A percentile compares a stretch with the other conserved stretches of the same genome.
phyloP scores from a whole-genome alignment of 2,113 vertebrate species.

The Chauna torquata region DNA sequence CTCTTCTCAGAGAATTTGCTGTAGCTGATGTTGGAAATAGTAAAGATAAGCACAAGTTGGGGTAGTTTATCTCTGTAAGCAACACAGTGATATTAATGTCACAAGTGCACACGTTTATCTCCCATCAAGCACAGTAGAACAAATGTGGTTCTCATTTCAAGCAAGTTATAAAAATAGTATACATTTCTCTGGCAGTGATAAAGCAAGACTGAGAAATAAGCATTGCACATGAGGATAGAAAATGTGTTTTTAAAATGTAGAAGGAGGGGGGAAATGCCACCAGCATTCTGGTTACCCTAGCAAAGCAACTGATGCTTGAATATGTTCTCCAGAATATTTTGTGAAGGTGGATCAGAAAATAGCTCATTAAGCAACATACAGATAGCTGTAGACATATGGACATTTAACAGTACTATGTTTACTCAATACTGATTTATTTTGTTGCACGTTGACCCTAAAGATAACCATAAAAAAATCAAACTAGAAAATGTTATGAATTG shows the following conservation, averaged over 20 bases:
- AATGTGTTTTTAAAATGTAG: not conserved
- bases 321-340: not conserved
- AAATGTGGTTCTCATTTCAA: slow-evolving; percentile 4
- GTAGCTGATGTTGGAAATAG: not conserved
- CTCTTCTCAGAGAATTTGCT: not conserved
- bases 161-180: not conserved
- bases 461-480: not conserved
- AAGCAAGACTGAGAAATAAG: not conserved
- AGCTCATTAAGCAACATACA: not conserved
- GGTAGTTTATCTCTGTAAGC: not conserved
- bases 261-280: not conserved
- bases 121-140: not conserved
- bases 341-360: slow-evolving; percentile 15
- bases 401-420: not conserved
- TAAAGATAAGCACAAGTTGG: not conserved
- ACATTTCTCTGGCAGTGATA: not conserved
- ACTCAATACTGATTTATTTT: not conserved
- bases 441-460: not conserved
- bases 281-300: not conserved
- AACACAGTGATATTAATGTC: not conserved
- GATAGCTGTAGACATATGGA: not conserved
- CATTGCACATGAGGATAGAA: not conserved
- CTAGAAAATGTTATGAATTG: not conserved
- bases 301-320: slow-evolving; percentile 3
- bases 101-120: not conserved